phyloP scores from a whole-genome alignment of 2,113 vertebrate genomes.

The Rhizomys pruinosus region DNA sequence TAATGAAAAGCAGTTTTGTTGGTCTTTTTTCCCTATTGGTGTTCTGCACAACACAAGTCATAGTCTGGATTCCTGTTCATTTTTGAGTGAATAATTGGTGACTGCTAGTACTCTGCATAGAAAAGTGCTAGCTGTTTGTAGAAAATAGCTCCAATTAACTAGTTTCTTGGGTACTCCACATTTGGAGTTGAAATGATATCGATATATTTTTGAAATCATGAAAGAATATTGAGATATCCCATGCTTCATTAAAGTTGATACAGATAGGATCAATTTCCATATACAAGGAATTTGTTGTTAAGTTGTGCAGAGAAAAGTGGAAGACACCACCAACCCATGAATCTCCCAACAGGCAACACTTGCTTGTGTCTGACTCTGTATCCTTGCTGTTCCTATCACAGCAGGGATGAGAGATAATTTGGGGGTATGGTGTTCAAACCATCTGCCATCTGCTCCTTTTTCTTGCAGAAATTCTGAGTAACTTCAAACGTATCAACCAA shows the following conservation, averaged over 20 bases:
- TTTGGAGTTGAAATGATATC: not conserved
- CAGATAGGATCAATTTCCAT: not conserved
- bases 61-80: not conserved
- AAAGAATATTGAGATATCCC: not conserved
- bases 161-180: not conserved
- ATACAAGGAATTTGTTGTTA: constrained; percentile 8
- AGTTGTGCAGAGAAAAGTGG: not conserved
- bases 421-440: not conserved
- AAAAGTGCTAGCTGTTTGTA: constrained; percentile 10
- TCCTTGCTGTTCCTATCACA: not conserved
- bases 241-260: not conserved
- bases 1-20: not conserved
- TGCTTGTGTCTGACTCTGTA: not conserved
- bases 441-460: not conserved
- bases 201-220: too few species aligned
- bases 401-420: not conserved
- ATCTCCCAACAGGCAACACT: not conserved
- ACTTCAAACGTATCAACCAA: not conserved
- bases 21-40: not conserved
- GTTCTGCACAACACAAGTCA: not conserved
- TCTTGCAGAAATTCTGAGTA: not conserved
- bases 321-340: not conserved
- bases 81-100: not conserved
- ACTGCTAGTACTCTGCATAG: not conserved
- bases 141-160: not conserved